phyloP scores from a whole-genome alignment of 2,113 vertebrate genomes.

The Cryptomyrus ogoouensis region DNA sequence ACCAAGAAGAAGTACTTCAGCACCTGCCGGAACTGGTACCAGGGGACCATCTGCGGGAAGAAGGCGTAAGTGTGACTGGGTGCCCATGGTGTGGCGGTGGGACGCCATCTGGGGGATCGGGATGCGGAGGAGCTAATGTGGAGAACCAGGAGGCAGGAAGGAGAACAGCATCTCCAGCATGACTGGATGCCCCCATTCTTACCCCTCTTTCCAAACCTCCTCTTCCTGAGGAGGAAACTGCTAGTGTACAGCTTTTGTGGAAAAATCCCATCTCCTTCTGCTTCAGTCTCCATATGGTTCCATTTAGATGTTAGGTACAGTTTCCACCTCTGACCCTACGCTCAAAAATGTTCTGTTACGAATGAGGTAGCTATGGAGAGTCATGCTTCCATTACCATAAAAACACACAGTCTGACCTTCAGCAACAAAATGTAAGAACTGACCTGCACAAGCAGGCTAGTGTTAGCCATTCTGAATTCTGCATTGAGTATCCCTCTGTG shows the following conservation, averaged over 20 bases:
- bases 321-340: neutral
- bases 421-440: neutral
- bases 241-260: neutral
- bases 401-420: neutral
- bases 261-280: neutral
- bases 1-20: constrained; percentile 97
- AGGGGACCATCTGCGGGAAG: constrained; percentile 87
- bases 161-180: neutral
- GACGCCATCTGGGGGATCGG: neutral
- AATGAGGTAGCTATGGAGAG: neutral
- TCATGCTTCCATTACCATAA: neutral
- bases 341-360: neutral
- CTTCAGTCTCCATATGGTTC: neutral
- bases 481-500: neutral
- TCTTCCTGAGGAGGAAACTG: neutral
- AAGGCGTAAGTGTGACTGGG: constrained; percentile 80
- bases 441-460: neutral
- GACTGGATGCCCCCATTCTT: neutral
- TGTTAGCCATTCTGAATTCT: neutral
- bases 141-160: neutral
- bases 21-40: constrained; percentile 95
- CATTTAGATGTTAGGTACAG: neutral
- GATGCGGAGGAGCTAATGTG: neutral
- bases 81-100: neutral
- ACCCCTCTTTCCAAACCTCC: neutral